Evolutionary conservation across 2,113 vertebrate genomes (phyloP), one percentile per base, ranked within the genome.

Genomic region (Meleagris gallopavo): DNA sequence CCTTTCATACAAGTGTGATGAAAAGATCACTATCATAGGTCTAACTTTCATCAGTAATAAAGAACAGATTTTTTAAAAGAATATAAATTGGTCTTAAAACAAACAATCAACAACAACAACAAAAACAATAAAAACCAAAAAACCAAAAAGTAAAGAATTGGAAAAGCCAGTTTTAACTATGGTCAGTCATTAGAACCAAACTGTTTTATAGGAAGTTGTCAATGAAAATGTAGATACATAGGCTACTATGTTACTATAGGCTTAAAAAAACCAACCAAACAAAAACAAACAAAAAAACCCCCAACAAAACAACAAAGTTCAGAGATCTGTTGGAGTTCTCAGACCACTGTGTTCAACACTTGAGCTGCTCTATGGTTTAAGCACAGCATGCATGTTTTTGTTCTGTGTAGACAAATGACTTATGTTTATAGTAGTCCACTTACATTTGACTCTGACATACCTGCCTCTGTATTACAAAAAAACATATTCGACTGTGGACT

Each of bases 341-440:
- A 11, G 32, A 20, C 10, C 13, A 64, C 4, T 3, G 9, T 64
- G 27, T 19, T 25, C 9, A n/a, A 0, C 29, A 15, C 0, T 4
- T 40, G 84, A 72, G 32, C 30, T 82, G 3, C 6, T 3, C 12
- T 61, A 11, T 73, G 25, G 34, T 65, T 2, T 19, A 16, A 32
- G 16, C 6, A 6, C 25, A 2, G 4, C 25, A 2, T 4, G 3
- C 0, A 3, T 43, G 14, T 18, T 86, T 65, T 80, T 16, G 30
- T 4, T 57, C 16, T 29, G 6, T 62, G 50, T 70, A 13, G 60
- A 55, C 66, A 32, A 32, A 3, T 1, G 14, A 6, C 40, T 40
- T 61, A 0, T 27, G 4, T 6, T 1, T 32, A 2, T 4, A 38
- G 24, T n/a, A 57, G 9, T 20, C 12, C 0, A 0, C 27, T 54